Conservation (phyloP, 2,888 invertebrate species). For the Cylindroiulus punctatus region DNA sequence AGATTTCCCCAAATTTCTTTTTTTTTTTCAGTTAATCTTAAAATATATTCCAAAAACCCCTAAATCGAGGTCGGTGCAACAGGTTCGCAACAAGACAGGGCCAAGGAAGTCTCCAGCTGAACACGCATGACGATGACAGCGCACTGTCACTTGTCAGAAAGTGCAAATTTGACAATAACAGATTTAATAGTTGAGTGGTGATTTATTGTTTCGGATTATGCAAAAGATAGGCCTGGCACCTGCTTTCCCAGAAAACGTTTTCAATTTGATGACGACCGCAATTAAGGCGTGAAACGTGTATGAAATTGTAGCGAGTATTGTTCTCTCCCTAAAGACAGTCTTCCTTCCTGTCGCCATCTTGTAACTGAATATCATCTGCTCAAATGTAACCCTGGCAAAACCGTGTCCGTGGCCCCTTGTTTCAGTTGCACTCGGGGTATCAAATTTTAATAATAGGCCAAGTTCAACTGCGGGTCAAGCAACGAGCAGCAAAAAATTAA, state of each 20-base stretch:
- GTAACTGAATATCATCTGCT: neutral
- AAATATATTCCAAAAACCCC: neutral
- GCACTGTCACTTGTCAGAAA: neutral
- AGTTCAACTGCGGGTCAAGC: slow-evolving; percentile 20
- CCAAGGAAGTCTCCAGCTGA: neutral
- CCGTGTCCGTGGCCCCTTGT: neutral
- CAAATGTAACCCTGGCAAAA: neutral
- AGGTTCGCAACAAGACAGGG: neutral
- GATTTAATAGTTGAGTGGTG: neutral
- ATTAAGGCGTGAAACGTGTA: neutral
- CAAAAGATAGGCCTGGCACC: neutral
- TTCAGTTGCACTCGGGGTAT: neutral
- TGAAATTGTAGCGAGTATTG: slow-evolving; percentile 4
- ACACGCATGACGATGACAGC: neutral
- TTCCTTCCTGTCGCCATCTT: slow-evolving; percentile 21
- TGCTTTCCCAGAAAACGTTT: neutral
- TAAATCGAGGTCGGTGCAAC: slow-evolving; percentile 11
- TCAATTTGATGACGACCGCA: neutral
- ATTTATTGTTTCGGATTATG: neutral
- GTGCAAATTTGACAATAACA: neutral
- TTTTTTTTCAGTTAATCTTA: neutral
- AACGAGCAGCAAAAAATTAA: neutral
- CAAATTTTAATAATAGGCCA: slow-evolving; percentile 19
- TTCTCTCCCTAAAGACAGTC: slow-evolving; percentile 7
- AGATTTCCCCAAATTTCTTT: neutral